Conservation (phyloP, 1,140 invertebrate genomes). For the Drosophila elegans region DNA sequence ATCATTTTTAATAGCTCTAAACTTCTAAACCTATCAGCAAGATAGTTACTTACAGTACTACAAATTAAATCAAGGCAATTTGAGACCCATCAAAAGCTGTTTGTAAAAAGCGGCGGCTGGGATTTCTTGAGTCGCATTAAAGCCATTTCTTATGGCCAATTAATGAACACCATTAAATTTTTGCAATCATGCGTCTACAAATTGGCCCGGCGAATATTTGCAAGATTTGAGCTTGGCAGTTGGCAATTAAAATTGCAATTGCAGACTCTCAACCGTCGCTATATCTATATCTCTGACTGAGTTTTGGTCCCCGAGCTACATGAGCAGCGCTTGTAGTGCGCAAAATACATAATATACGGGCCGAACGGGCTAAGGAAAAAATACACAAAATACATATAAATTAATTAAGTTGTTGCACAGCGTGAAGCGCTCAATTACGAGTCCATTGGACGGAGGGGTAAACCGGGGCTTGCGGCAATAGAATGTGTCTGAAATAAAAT, state of each 20-base stretch:
- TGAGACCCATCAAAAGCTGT: not conserved
- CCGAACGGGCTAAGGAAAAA: slow-evolving; percentile 26
- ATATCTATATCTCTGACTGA: slow-evolving; percentile 23
- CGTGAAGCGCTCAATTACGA: slow-evolving; percentile 79
- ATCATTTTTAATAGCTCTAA: too few species aligned
- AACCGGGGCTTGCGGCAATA: slow-evolving; percentile 32
- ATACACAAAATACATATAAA: slow-evolving; percentile 66
- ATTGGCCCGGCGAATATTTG: slow-evolving; percentile 72
- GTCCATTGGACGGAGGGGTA: slow-evolving; percentile 8
- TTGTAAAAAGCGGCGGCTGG: not conserved
- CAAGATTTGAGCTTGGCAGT: slow-evolving; percentile 60
- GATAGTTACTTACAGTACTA: too few species aligned
- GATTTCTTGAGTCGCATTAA: slow-evolving; percentile 40
- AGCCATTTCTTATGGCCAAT: slow-evolving; percentile 70
- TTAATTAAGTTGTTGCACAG: slow-evolving; percentile 83
- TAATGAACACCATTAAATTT: slow-evolving; percentile 83
- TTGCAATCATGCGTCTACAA: slow-evolving; percentile 79
- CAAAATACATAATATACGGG: slow-evolving; percentile 63
- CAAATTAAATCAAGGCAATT: not conserved
- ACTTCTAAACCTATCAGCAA: too few species aligned
- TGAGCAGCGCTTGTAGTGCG: slow-evolving; percentile 60
- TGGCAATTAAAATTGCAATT: slow-evolving; percentile 78
- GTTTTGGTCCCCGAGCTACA: slow-evolving; percentile 48
- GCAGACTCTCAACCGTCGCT: slow-evolving; percentile 50
- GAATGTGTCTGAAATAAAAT: slow-evolving; percentile 83